phyloP scores from a whole-genome alignment of 2,888 invertebrate species.

The Congeria kusceri region DNA sequence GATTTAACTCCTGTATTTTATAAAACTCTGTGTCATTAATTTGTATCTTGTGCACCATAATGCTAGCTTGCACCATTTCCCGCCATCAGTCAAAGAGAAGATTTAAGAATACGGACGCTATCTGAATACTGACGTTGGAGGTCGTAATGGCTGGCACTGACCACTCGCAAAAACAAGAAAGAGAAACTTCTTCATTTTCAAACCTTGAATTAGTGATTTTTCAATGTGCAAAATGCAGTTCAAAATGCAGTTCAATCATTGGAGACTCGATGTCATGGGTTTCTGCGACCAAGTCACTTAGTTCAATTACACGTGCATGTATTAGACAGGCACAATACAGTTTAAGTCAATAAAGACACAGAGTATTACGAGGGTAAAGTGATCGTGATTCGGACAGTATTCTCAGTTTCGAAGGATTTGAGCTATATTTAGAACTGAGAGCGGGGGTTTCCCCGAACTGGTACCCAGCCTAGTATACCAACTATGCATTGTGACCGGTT shows the following conservation, averaged over 20 bases:
- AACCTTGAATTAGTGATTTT: slow-evolving; percentile 40
- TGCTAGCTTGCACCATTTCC: slow-evolving; percentile 14
- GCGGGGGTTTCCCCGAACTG: no score
- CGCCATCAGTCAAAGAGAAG: slow-evolving; percentile 5
- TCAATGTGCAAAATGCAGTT: slow-evolving; percentile 59
- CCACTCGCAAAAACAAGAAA: slow-evolving; percentile 1
- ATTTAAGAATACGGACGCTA: not conserved
- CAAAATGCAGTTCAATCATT: slow-evolving; percentile 53
- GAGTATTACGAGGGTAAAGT: no score
- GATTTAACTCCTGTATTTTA: not conserved
- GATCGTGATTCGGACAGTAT: no score
- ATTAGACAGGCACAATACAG: no score
- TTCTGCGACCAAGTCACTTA: slow-evolving; percentile 39
- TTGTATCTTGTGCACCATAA: no score
- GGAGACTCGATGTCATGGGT: slow-evolving; percentile 62
- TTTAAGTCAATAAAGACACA: no score
- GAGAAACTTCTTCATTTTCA: slow-evolving; percentile 20
- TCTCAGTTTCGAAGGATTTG: no score
- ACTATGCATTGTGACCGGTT: no score
- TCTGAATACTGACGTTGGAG: no score
- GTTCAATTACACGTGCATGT: slow-evolving; percentile 58
- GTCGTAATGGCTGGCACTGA: not conserved
- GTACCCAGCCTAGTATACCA: no score
- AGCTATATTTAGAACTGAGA: no score
- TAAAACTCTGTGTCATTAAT: not conserved